Base-by-base conservation (phyloP, 1,140 invertebrate species). In the Zaprionus nigranus region DNA sequence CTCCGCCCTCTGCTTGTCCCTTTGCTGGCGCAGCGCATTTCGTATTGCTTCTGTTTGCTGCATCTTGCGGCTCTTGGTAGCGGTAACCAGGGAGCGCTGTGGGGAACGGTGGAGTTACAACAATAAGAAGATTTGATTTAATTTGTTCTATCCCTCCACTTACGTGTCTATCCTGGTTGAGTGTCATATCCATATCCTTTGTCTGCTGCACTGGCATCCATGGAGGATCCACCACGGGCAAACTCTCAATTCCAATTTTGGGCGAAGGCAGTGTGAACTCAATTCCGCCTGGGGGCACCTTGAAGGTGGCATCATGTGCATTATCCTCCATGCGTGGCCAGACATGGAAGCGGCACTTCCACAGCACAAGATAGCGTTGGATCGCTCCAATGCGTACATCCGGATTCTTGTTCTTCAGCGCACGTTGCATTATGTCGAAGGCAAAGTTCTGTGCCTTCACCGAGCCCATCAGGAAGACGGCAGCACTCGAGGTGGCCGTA, bases 241-340 rank as follows among this genome's bases (percentile, higher is more conserved):
- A 93, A 34, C 96, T 97, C 92, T 99, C 98, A 24, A 98, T 97
- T 6, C 99, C 99, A 80, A 99, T 99, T 93, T 99, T 99, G 0
- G 99, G 99, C 1, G 99, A 99, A 0, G 99, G 99, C 17, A 99
- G 93, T 1, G 99, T 99, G 91, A 99, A 99, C 91, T 99, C 99
- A 75, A 99, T 99, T 22, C 98, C 97, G 0, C 99, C 99, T 0
- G 99, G 99, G 5, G 99, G 98, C 1, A 99, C 96, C 94, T 99
- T 99, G 86, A 99, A 99, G 0, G 96, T 96, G 17, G 97, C 91
- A 60, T 92, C 91, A 62, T 99, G 98, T 5, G 98, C 98, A 26
- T 97, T 96, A 92, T 99, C 98, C 93, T 99, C 99, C 98, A 99
- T 99, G 71, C 99, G 94, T 1, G 98, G 97, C 99, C 99, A 99